Conservation (phyloP, 1,140 invertebrate species). For the Cylas formicarius region DNA sequence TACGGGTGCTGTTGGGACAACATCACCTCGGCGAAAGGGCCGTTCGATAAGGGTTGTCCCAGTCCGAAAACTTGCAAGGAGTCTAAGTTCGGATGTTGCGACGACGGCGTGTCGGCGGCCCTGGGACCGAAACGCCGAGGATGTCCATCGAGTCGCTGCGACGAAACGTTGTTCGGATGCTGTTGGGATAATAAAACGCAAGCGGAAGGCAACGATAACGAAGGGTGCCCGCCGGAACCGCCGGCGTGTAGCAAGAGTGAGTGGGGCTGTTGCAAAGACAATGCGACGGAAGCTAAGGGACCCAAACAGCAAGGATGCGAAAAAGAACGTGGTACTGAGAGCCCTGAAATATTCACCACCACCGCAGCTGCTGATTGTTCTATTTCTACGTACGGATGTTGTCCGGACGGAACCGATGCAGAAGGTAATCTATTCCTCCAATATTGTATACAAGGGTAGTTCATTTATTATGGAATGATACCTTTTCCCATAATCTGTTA, state of each 20-base stretch:
- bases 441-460: too few species aligned
- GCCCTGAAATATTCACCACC: constrained; percentile 20
- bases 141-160: constrained; percentile 69
- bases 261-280: constrained; percentile 75
- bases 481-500: too few species aligned
- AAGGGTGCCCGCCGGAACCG: constrained; percentile 69
- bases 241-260: constrained; percentile 55
- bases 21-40: constrained; percentile 71
- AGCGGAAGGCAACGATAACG: constrained; percentile 72
- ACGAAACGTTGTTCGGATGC: constrained; percentile 75
- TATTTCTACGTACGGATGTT: constrained; percentile 81
- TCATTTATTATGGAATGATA: too few species aligned
- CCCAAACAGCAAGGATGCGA: constrained; percentile 57
- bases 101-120: constrained; percentile 79
- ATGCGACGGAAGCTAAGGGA: constrained; percentile 60
- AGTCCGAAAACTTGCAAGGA: constrained; percentile 69
- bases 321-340: constrained; percentile 10
- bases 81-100: constrained; percentile 80
- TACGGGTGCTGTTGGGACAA: constrained; percentile 90
- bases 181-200: constrained; percentile 73
- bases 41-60: constrained; percentile 75
- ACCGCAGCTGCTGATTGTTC: constrained; percentile 60
- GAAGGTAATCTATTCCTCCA: constrained; percentile 45
- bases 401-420: constrained; percentile 74
- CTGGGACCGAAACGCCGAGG: constrained; percentile 55